phyloP scores from a whole-genome alignment of 1,140 invertebrate species.

The Apis laboriosa region DNA sequence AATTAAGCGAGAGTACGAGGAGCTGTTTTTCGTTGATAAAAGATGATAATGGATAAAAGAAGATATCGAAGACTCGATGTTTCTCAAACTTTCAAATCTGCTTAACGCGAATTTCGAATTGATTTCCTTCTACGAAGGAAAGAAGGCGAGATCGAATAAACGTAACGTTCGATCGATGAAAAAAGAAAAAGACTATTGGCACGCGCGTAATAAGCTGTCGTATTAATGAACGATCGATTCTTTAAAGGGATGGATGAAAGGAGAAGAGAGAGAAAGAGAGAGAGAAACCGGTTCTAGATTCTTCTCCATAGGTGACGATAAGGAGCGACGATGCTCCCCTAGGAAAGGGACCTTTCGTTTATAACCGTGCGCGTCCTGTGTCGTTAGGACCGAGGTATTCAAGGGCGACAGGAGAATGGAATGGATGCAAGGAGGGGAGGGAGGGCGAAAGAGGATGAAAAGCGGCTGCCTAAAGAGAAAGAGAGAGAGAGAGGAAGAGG shows the following conservation, averaged over 20 bases:
- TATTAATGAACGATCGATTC: slow-evolving; percentile 39
- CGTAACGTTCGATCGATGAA: neutral
- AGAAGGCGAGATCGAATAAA: no score
- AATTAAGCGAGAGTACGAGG: no score
- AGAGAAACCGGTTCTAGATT: slow-evolving; percentile 50
- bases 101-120: neutral
- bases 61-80: no score
- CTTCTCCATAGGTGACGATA: slow-evolving; percentile 43
- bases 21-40: no score
- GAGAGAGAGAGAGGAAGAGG: neutral
- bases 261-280: no score
- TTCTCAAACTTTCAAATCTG: neutral
- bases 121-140: neutral
- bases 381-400: slow-evolving; percentile 60
- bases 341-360: slow-evolving; percentile 26
- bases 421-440: neutral
- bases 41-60: no score
- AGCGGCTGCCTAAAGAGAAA: slow-evolving; percentile 15
- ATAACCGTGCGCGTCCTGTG: slow-evolving; percentile 32
- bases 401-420: slow-evolving; percentile 54
- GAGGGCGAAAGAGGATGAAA: slow-evolving; percentile 4
- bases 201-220: slow-evolving; percentile 37
- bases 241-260: slow-evolving; percentile 23
- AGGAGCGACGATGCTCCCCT: slow-evolving; percentile 28
- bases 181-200: no score